Evolutionary conservation across 2,888 invertebrate genomes (phyloP), one percentile per base, ranked within the genome.

Genomic region (Toxonevra muliebris): DNA sequence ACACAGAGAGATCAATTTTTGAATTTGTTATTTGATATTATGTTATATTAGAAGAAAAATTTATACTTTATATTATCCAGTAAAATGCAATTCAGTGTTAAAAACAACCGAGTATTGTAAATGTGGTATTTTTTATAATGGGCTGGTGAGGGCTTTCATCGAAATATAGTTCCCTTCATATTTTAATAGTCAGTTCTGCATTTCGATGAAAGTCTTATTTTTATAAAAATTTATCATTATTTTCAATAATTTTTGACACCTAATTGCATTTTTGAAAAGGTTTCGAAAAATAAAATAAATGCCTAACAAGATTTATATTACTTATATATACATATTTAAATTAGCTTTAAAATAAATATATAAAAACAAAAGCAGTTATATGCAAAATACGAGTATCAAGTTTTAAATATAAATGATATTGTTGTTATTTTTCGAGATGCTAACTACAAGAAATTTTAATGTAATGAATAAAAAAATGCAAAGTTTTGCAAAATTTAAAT

Each of bases 101-200:
- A 30, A 30, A 30, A 4, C 30, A 4, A 30, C 30, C 30, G 30
- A 30, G 30, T 30, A 48, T 40, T 64, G 48, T 50, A 58, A 42
- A 43, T 41, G 55, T 43, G 12, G 54, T 61, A 17, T 61, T 40
- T 58, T n/a, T 69, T 59, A 64, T 58, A 69, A 62, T 74, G 81
- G 82, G 81, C 81, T 82, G 82, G 79, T 82, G 76, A 75, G 76
- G 77, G 76, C 79, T 79, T 76, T 74, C 75, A 79, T 69, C 74
- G 30, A 60, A 71, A 48, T 40, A 64, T 43, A 69, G 40, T 1
- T 11, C 10, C 20, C 12, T 0, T n/a, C 2, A 52, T 17, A 30
- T 40, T 40, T 50, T 41, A 12, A 43, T 53, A 12, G 48, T 15
- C 48, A 5, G 48, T 15, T 2, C 48, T 48, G 61, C 66, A 66